Evolutionary conservation across 2,113 vertebrate species (phyloP), one percentile per base, ranked within the genome.

Genomic region (Columba janthina): DNA sequence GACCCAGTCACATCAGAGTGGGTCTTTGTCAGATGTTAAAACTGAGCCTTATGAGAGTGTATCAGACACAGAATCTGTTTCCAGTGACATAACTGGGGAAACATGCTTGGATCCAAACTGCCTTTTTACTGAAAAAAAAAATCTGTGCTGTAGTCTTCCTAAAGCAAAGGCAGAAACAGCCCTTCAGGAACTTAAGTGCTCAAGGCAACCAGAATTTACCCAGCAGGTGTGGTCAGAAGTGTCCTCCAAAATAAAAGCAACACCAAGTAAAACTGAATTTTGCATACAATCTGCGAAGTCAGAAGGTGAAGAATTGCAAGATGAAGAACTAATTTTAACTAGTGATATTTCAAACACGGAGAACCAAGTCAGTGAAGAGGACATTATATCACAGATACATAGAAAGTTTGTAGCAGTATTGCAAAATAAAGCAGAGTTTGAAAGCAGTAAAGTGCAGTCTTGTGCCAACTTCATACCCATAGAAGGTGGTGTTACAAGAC

Each of bases 1-100:
- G 95, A 98, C 98, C 0, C 58, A 90, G 69, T 98, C 98, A 53
- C 98, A 97, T 94, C 97, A 98, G 76, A 98, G 98, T 32, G 97
- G 98, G 80, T 98, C 97, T 53, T 90, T 96, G 25, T 98, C 98
- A 26, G 98, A 98, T 78, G 93, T 97, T 9, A 98, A 97, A 89
- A 97, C 91, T 4, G 98, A 98, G 54, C 92, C 84, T 70, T 98
- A 97, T 54, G 98, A 98, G 94, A 98, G 98, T 70, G 96, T 96
- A 81, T 96, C 98, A 25, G 98, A 98, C 24, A 86, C 95, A 28
- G 97, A 96, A 72, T 96, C 98, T 25, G 84, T 96, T 74, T 90
- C 95, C 25, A 96, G 97, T 82, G 97, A 97, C n/a, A 6, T 93
- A 73, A 88, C 85, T 18, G 82, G 88, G 54, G 95, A 90, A 34